Base-by-base conservation (phyloP, 2,888 invertebrate species). In the Aleiodes alternator region DNA sequence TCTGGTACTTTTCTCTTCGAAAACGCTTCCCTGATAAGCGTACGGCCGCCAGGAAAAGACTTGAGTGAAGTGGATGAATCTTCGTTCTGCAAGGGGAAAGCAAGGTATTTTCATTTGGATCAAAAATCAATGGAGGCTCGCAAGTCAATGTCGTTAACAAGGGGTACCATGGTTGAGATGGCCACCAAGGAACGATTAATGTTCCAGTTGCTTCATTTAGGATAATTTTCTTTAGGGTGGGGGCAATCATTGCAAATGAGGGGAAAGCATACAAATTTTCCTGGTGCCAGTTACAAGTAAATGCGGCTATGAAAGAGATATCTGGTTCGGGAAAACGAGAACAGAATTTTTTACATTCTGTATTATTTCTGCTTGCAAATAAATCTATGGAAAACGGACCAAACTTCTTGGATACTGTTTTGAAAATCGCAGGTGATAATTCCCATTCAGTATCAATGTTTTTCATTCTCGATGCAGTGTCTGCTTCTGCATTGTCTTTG, bases 361-460 rank as follows among this genome's bases (percentile, higher is more conserved):
- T 55, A 50, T 79, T 80, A 3, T 57, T 14, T 43, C 76, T 61
- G 6, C 73, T 59, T 3, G 79, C 79, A 43, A 80, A 81, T 8
- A 79, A 43, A 59, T 80, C 79, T 7, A 79, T 73, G 7, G 69
- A 61, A 9, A 72, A 72, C 43, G 48, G 1, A 9, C 77, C 76
- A 29, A 76, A 79, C 16, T 43, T 31, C 1, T 72, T 61, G 7
- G 23, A 11, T 53, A 80, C 69, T 59, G 12, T 66, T 3, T 38
- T 38, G 48, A 78, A 79, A n/a, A 69, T 48, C 51, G 55, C n/a
- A 34, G 61, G 55, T 1, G 73, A 51, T n/a, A 76, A 34, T 71
- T 81, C 80, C 78, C 76, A 79, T 43, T 77, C 74, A 5, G 72
- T 80, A 31, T 78, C 77, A 0, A 72, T 56, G 23, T 80, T 80